Evolutionary conservation across 2,888 invertebrate species (phyloP), one percentile per base, ranked within the genome.

Genomic region (Leptinotarsa haldemani): DNA sequence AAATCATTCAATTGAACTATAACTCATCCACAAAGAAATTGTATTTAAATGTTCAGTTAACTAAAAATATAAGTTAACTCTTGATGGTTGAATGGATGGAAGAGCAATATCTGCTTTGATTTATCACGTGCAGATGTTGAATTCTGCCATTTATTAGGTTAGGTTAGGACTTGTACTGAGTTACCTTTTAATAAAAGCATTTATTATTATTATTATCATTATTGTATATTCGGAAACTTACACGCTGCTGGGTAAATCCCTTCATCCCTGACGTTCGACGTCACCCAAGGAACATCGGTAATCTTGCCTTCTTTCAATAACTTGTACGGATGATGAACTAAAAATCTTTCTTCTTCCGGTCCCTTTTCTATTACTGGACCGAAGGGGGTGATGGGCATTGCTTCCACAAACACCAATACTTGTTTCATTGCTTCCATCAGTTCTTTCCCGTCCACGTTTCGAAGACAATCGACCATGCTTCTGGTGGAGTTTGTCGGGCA

Each of bases 231-330:
- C 1, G 15, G 15, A 15, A 30, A 80, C 83, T 80, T 86, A 93
- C 93, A 89, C 82, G 91, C 90, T 63, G 91, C 92, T 25, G 93
- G 93, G 81, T 92, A 93, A 18, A 93, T 88, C 73, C 94, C 94
- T 84, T 94, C 94, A 71, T 94, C 91, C n/a, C 91, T 90, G 0
- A 92, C 91, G 67, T 93, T 90, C 5, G 92, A 91, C 0, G 91
- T 89, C 68, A 94, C 88, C 89, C 94, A 92, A 0, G 95, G 95
- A 7, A 92, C 83, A 74, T 92, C 90, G n/a, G 90, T 88, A 80
- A 92, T 91, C 48, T 89, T 87, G 0, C 93, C 93, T 7, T 88
- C 87, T 66, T 84, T 87, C 1, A 94, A 88, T 0, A 93, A 89
- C 56, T 90, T 89, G 78, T 89, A 89, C 0, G 95, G 94, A 67